phyloP scores from a whole-genome alignment of 2,797 vertebrate genomes.

The Eremophila alpestris region DNA sequence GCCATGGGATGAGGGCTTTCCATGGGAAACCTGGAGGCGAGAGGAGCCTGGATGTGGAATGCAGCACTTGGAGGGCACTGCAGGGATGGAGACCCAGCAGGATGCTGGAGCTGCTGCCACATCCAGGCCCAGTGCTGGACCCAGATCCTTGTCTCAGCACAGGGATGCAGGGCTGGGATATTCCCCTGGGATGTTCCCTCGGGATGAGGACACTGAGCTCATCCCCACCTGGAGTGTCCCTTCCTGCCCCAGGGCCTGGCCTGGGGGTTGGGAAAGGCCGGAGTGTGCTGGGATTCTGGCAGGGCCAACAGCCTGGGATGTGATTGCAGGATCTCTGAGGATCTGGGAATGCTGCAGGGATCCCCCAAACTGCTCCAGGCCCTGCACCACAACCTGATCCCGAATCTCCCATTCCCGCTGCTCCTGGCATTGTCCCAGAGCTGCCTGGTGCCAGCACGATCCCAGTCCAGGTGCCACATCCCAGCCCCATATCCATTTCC shows the following conservation, averaged over 20 bases:
- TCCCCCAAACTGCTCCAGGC: background rate
- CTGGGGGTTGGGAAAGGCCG: accelerated
- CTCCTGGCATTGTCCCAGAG: background rate
- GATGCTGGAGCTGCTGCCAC: no score
- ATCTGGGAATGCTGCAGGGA: background rate
- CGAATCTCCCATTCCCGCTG: background rate
- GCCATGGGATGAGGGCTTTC: accelerated
- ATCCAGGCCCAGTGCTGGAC: accelerated
- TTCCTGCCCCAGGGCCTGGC: background rate
- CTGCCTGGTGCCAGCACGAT: background rate
- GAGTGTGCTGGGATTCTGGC: accelerated
- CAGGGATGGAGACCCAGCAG: accelerated
- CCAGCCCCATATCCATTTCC: background rate
- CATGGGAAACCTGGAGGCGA: background rate
- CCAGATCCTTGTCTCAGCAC: background rate
- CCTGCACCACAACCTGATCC: background rate
- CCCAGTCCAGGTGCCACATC: background rate
- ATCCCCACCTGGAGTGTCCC: background rate
- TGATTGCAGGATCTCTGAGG: background rate
- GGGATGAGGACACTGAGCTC: background rate
- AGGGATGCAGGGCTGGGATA: background rate
- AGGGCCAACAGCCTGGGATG: background rate
- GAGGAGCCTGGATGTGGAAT: background rate
- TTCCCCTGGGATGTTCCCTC: background rate
- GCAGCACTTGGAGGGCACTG: accelerated